Base-by-base conservation (phyloP, 1,140 invertebrate species). In the Pogonus chalceus region DNA sequence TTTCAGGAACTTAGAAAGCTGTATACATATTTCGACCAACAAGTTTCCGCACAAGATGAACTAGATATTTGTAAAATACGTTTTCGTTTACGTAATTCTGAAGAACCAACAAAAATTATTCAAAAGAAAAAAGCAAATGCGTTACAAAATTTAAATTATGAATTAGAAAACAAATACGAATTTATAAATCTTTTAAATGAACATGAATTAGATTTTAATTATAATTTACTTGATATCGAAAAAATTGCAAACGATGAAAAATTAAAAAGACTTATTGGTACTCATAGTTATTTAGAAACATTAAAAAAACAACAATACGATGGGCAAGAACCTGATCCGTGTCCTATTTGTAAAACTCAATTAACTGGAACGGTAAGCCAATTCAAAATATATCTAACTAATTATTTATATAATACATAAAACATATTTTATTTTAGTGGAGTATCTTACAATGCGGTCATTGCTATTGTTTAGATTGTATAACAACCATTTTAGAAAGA, bases 61-160 rank as follows among this genome's bases (percentile, higher is more conserved):
- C 62, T 90, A 22, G 76, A 78, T 57, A 88, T 89, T 80, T 85
- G 84, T 20, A 86, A 82, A 56, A 77, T 80, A 35, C 67, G 85
- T 35, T 68, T 89, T 18, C 64, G 78, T 52, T 56, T 82, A 4
- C 4, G 23, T 20, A 31, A 52, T 2, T 16, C 21, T 18, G 24
- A 16, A 20, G 60, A 63, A 22, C 21, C 20, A 35, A 37, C 53
- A 37, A 63, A 39, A 60, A 59, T 39, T 58, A 62, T 9, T 20
- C 53, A 53, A 58, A 63, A 52, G 50, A 61, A 60, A 52, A 66
- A 53, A 51, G 55, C 55, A 23, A 50, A 61, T 20, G 56, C 50
- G 1, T 63, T 67, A 43, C 62, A 66, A 54, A 58, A 58, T 26
- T 49, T 67, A 10, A 60, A 55, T 21, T 62, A 63, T 23, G 61